Conservation (phyloP, 2,888 invertebrate species). For the Schizotus pectinicornis region DNA sequence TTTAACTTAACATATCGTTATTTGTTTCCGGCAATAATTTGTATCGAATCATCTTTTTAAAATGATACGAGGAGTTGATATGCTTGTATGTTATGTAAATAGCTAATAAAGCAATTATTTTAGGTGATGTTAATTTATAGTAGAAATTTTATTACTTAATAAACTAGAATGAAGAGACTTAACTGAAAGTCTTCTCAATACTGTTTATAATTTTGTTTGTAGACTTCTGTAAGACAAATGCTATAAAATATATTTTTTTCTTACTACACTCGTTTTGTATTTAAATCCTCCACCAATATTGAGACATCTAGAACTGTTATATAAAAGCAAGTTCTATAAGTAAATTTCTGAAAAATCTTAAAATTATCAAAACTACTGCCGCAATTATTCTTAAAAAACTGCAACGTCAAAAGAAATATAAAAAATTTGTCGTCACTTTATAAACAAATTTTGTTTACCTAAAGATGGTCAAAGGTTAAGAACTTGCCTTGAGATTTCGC, state of each 20-base stretch:
- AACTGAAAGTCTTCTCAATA: slow-evolving; percentile 34
- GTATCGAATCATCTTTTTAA: slow-evolving; percentile 5
- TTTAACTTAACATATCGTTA: not conserved
- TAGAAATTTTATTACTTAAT: slow-evolving; percentile 25
- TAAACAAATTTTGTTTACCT: too few species aligned
- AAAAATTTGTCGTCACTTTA: too few species aligned
- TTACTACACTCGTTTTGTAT: slow-evolving; percentile 25
- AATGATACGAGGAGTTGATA: slow-evolving; percentile 26
- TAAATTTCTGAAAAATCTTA: too few species aligned
- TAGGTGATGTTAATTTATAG: slow-evolving; percentile 42
- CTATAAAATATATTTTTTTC: slow-evolving; percentile 50
- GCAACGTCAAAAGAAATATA: too few species aligned
- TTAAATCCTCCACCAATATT: too few species aligned
- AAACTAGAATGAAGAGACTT: slow-evolving; percentile 20
- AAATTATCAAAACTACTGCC: too few species aligned
- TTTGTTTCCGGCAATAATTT: slow-evolving; percentile 19
- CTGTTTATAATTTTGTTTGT: slow-evolving; percentile 42
- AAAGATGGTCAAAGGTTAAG: too few species aligned
- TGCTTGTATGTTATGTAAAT: slow-evolving; percentile 36
- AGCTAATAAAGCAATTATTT: slow-evolving; percentile 32
- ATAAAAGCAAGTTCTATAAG: too few species aligned
- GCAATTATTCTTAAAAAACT: too few species aligned
- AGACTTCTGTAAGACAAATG: slow-evolving; percentile 46
- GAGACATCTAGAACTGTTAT: too few species aligned
- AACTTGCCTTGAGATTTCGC: too few species aligned